These are phyloP conservation scores for Drosophila rubida DNA, from an alignment of 2,888 invertebrate species.

Conservation along the genomic window DNA sequence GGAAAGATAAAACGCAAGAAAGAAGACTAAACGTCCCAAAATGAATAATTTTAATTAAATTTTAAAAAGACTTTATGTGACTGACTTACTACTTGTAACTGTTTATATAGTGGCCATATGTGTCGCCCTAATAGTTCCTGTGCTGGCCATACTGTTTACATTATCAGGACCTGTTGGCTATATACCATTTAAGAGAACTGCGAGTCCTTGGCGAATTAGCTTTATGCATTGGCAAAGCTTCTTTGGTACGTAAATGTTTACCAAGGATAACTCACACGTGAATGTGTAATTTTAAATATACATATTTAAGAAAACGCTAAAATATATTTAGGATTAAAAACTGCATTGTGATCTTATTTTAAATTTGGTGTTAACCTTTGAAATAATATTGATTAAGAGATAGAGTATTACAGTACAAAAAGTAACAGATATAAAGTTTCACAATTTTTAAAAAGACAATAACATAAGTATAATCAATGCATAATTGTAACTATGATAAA, in stretches of 20 bases:
- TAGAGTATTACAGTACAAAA: constrained; percentile 56
- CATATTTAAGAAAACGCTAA: constrained; percentile 12
- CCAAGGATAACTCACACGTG: background rate
- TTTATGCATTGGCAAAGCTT: constrained; percentile 63
- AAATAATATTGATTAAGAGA: constrained; percentile 26
- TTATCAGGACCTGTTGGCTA: background rate
- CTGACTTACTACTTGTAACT: constrained; percentile 31
- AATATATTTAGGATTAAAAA: constrained; percentile 38
- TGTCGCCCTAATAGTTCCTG: constrained; percentile 42
- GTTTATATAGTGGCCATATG: constrained; percentile 27
- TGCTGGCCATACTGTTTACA: constrained; percentile 5
- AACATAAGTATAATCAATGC: constrained; percentile 28
- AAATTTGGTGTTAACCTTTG: constrained; percentile 51
- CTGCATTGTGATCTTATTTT: constrained; percentile 79
- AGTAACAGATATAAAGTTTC: constrained; percentile 36
- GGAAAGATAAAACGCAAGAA: constrained; percentile 95
- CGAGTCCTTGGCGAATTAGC: constrained; percentile 48
- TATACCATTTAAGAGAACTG: constrained; percentile 22
- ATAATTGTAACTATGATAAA: background rate
- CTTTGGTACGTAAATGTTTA: constrained; percentile 17
- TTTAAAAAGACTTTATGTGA: constrained; percentile 45
- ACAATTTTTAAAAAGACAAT: constrained; percentile 61
- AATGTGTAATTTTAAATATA: constrained; percentile 1
- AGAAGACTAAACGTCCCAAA: constrained; percentile 86
- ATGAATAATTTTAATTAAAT: constrained; percentile 6